Percentiles rank a stretch among this genome's conserved stretches.
phyloP scores from a whole-genome alignment of 2,888 invertebrate species.

The Hirtodrosophila cameraria region DNA sequence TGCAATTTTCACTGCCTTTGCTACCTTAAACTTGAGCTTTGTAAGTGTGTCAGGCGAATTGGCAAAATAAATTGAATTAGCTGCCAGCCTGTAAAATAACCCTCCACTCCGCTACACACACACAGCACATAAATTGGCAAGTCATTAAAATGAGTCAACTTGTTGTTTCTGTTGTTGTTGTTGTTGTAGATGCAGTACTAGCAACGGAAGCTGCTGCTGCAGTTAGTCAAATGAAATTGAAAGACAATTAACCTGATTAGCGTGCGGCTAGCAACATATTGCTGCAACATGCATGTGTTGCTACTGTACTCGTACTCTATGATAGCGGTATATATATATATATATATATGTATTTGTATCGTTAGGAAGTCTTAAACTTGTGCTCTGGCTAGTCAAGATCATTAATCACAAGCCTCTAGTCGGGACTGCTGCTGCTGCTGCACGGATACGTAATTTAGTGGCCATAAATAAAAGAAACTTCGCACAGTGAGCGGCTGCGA shows the following conservation, averaged over 20 bases:
- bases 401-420: constrained; percentile 62
- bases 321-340: constrained; percentile 73
- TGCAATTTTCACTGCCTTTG: constrained; percentile 37
- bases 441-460: constrained; percentile 76
- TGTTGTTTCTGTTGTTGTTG: constrained; percentile 14
- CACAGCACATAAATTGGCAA: constrained; percentile 53
- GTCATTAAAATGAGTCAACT: constrained; percentile 55
- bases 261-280: constrained; percentile 61
- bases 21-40: constrained; percentile 56
- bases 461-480: constrained; percentile 77
- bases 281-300: constrained; percentile 56
- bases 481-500: constrained; percentile 48
- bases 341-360: too few species aligned
- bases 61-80: constrained; percentile 56
- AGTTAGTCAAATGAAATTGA: constrained; percentile 70
- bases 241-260: constrained; percentile 79
- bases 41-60: constrained; percentile 44
- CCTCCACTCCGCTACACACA: constrained; percentile 12
- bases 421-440: constrained; percentile 45
- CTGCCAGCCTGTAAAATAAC: too few species aligned
- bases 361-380: constrained; percentile 47
- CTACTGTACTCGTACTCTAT: constrained; percentile 40
- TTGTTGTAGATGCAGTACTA: constrained; percentile 10
- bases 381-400: constrained; percentile 56
- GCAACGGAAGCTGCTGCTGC: constrained; percentile 44